These are phyloP conservation scores for Elaeidobius kamerunicus DNA, from an alignment of 2,888 invertebrate genomes.

Conservation along the genomic window DNA sequence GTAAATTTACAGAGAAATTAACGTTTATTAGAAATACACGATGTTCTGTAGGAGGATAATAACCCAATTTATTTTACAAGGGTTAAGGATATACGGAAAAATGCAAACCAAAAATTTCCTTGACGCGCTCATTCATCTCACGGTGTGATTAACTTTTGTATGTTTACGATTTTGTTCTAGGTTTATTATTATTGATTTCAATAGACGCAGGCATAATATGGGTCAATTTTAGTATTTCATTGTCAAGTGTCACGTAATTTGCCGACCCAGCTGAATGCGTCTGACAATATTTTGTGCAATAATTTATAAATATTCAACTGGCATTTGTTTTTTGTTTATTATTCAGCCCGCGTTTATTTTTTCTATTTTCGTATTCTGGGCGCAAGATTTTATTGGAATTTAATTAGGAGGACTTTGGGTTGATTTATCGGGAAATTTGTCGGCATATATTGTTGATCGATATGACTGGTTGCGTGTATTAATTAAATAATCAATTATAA, in stretches of 20 bases:
- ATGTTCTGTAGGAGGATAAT: no score
- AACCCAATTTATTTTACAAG: no score
- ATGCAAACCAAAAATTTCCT: no score
- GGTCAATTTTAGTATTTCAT: slow-evolving; percentile 26
- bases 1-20: no score
- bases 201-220: no score
- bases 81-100: no score
- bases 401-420: slow-evolving; percentile 7
- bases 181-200: no score
- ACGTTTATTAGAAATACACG: no score
- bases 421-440: slow-evolving; percentile 3
- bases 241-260: slow-evolving; percentile 19
- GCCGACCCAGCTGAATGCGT: slow-evolving; percentile 11
- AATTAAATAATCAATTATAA: no score
- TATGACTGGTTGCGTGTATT: no score
- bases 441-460: background rate
- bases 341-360: slow-evolving; percentile 13
- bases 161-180: background rate
- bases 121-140: no score
- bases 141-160: no score
- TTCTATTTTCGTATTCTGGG: slow-evolving; percentile 16
- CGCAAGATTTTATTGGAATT: slow-evolving; percentile 6
- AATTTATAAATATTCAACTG: slow-evolving; percentile 21
- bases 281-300: slow-evolving; percentile 21
- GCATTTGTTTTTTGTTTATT: slow-evolving; percentile 22